These are phyloP conservation scores for Anthophora plumipes DNA, from an alignment of 2,888 invertebrate genomes.

Conservation along the genomic window DNA sequence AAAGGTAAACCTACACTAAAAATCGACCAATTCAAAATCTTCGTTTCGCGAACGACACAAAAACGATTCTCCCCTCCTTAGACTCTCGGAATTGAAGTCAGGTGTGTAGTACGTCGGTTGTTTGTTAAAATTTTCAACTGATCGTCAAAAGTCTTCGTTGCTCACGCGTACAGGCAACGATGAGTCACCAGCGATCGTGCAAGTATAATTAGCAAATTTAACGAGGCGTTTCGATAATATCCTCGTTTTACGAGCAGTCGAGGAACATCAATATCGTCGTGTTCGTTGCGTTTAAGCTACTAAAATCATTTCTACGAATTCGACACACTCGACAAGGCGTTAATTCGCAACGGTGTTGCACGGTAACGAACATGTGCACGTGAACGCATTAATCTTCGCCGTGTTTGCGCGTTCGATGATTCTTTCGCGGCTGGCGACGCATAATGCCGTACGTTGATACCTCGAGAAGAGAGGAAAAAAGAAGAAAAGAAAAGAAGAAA, in stretches of 20 bases:
- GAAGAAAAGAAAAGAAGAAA: background rate
- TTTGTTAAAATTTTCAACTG: background rate
- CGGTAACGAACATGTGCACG: conserved; percentile 1
- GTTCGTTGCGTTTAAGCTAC: background rate
- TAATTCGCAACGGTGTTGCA: background rate
- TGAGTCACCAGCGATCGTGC: background rate
- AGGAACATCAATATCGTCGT: background rate
- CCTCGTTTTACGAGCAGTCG: conserved; percentile 1
- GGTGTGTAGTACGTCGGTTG: too few species aligned
- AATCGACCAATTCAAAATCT: too few species aligned
- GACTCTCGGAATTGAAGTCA: too few species aligned
- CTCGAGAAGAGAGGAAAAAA: background rate
- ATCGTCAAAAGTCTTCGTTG: background rate
- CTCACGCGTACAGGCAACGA: background rate
- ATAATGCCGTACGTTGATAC: background rate
- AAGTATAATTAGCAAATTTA: conserved; percentile 25
- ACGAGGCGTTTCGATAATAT: conserved; percentile 11
- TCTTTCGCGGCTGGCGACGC: background rate
- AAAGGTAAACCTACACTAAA: too few species aligned
- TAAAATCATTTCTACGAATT: conserved; percentile 18
- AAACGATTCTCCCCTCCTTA: too few species aligned
- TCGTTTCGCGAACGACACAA: too few species aligned
- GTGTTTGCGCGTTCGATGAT: conserved; percentile 18
- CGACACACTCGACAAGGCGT: background rate
- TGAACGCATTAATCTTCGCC: conserved; percentile 1